Base-by-base conservation (phyloP, 35 echinoderm and acorn worm genomes). In the Chiridota heheva region DNA sequence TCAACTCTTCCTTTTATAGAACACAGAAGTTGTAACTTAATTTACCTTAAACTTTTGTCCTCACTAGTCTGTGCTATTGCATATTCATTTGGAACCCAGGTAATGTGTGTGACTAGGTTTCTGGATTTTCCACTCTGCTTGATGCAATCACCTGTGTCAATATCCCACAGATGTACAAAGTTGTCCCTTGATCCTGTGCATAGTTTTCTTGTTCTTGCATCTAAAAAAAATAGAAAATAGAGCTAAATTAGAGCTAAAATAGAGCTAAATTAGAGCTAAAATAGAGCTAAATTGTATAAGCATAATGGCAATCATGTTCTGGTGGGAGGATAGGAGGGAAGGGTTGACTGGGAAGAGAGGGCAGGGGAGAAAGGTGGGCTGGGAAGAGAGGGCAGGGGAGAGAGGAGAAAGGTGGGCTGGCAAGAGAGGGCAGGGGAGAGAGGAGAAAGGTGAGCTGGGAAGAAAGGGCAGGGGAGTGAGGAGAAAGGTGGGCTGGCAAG, bases 171-270 rank as follows among this genome's bases (percentile, higher is more conserved):
- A 51, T 84, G 70, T 7, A 96, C 78, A 29, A 84, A 96, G 73
- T 96, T 96, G 43, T 96, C 93, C 13, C 93, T 51, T 45, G 88
- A 90, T 15, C 93, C 93, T 29, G 93, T 86, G 61, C 87, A 96
- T 30, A 96, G 33, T 51, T 82, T 76, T 36, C 73, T 86, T 33
- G 80, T 77, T 13, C 68, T 88, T 81, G 69, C 42, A 27, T 69
- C 24, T 73, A 38, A 4, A 42, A 58, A 73, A 57, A 44, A 43
- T 17, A 3, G 71, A 4, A 44, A 82, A 8, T 46, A 7, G 3
- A 10, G 28, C 15, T 64, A 8, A 20, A 13, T 8, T 20, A 12
- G n/a, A n/a, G n/a, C n/a, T n/a, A 13, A 69, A 69, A 17, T 37
- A 7, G 3, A 10, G 28, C 15, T 64, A 8, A 20, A 13, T 8